These are phyloP conservation scores for Coelopa frigida DNA, from an alignment of 1,140 invertebrate species.

Conservation along the genomic window DNA sequence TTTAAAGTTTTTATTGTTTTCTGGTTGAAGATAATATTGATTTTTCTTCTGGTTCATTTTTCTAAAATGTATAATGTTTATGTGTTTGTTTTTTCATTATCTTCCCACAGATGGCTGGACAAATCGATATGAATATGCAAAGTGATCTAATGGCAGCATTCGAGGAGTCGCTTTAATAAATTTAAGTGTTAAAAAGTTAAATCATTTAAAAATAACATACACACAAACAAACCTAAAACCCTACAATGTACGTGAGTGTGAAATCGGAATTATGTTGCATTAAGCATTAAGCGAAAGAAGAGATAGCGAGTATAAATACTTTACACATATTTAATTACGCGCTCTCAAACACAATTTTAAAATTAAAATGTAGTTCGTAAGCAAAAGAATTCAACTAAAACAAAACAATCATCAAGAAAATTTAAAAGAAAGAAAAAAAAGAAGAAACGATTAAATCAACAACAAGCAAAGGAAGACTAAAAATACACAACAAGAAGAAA, in stretches of 20 bases:
- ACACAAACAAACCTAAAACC: slow-evolving; percentile 1
- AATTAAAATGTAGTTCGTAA: not conserved
- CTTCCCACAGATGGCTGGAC: slow-evolving; percentile 76
- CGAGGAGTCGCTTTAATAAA: slow-evolving; percentile 79
- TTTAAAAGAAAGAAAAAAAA: not conserved
- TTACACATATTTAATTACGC: not conserved
- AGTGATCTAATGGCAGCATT: slow-evolving; percentile 97
- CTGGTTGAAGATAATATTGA: too few relatives aligned
- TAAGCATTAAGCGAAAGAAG: too few relatives aligned
- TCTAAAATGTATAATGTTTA: not conserved
- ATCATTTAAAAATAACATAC: slow-evolving; percentile 5
- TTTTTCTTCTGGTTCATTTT: not conserved
- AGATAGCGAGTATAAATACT: not conserved
- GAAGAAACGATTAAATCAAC: not conserved
- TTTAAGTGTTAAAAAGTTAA: too few relatives aligned
- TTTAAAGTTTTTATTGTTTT: not conserved
- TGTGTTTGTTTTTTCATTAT: slow-evolving; percentile 10
- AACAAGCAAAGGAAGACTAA: not conserved
- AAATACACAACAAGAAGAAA: not conserved
- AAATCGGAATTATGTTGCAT: too few relatives aligned
- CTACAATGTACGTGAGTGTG: slow-evolving; percentile 6
- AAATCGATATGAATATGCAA: slow-evolving; percentile 97
- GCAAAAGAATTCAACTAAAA: slow-evolving; percentile 4
- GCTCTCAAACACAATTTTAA: not conserved
- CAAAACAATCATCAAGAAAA: slow-evolving; percentile 4